A percentile compares a stretch with the other conserved stretches of the same genome.
Evolutionary conservation across 2,113 vertebrate species (phyloP).

Genomic region (Pangasianodon gigas): DNA sequence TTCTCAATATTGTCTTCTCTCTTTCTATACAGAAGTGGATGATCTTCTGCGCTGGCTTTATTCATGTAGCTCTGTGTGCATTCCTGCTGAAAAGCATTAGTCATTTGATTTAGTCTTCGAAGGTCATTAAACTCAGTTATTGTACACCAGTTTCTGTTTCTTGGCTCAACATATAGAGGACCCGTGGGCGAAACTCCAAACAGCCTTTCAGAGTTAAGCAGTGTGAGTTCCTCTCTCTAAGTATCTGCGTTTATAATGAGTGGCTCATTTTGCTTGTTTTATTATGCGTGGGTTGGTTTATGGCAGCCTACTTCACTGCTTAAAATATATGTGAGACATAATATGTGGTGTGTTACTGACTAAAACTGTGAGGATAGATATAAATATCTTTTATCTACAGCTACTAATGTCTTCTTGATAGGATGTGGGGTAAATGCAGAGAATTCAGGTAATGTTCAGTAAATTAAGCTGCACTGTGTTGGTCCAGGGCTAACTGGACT

Average conservation of each 20-base stretch:
- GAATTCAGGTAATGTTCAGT: not conserved
- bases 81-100: not conserved
- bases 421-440: not conserved
- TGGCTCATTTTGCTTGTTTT: conserved; percentile 13
- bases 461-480: not conserved
- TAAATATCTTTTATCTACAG: conserved; percentile 3
- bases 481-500: not conserved
- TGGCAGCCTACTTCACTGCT: conserved; percentile 13
- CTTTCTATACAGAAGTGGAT: not conserved
- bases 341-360: conserved; percentile 7
- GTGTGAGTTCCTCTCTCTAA: not conserved
- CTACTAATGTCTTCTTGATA: not conserved
- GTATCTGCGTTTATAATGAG: not conserved
- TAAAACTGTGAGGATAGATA: conserved; percentile 12
- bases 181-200: not conserved
- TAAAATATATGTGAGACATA: conserved; percentile 26
- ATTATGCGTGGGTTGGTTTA: conserved; percentile 14
- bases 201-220: conserved; percentile 12
- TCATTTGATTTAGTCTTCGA: not conserved
- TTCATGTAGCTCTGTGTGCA: not conserved
- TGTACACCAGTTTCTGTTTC: not conserved
- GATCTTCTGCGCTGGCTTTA: not conserved
- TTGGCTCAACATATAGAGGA: not conserved
- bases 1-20: not conserved
- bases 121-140: conserved; percentile 27